Evolutionary conservation across 2,797 vertebrate species (phyloP).

Genomic region (Bovichtus variegatus): DNA sequence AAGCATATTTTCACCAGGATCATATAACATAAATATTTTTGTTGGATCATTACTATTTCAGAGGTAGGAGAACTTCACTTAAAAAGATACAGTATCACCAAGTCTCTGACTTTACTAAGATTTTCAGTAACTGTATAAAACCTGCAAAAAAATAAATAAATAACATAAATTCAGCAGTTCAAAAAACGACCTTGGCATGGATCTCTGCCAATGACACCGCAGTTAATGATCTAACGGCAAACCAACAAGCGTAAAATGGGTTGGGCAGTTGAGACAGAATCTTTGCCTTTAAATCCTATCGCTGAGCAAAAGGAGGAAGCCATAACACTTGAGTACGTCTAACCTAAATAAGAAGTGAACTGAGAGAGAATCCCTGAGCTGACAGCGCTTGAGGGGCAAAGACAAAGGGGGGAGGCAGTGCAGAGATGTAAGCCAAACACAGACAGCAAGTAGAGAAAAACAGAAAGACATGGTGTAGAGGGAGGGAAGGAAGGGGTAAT

Average conservation of each 20-base stretch:
- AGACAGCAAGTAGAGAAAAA: conserved; percentile 21
- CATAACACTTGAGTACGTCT: conserved; percentile 63
- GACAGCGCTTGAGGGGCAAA: conserved; percentile 49
- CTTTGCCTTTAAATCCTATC: conserved; percentile 58
- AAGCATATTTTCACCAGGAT: background rate
- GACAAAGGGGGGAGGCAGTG: conserved; percentile 28
- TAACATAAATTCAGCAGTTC: conserved; percentile 1
- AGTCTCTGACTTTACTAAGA: background rate
- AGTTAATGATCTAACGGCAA: conserved; percentile 9
- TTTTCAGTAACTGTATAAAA: background rate
- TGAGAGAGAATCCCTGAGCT: conserved; percentile 69
- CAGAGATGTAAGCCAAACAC: conserved; percentile 25
- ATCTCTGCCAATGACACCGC: background rate
- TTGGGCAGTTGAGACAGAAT: conserved; percentile 14
- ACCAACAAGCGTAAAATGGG: conserved; percentile 33
- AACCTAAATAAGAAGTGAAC: conserved; percentile 80
- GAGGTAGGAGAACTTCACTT: background rate
- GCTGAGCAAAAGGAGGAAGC: conserved; percentile 45
- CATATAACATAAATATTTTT: background rate
- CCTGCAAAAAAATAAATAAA: background rate
- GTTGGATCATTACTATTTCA: background rate
- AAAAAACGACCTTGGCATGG: background rate
- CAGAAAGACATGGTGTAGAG: conserved; percentile 4
- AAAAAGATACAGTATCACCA: background rate
- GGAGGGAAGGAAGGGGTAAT: conserved; percentile 4